These are phyloP conservation scores for Drosophila cognata DNA, from an alignment of 2,888 invertebrate genomes.

Conservation along the genomic window DNA sequence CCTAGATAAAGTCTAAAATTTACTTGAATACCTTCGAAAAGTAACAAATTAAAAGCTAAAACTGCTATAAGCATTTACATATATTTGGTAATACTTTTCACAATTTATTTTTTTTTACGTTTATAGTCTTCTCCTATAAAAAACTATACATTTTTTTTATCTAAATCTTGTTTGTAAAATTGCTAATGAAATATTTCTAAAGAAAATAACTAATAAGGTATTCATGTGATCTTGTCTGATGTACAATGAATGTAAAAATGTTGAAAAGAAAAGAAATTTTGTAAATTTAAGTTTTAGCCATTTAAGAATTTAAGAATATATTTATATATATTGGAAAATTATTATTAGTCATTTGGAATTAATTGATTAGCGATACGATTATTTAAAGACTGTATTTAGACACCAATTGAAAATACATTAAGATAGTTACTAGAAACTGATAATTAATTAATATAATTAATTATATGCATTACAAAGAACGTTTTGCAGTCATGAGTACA, in stretches of 20 bases:
- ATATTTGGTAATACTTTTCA: not conserved
- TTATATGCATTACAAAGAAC: conserved; percentile 50
- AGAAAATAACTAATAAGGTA: not conserved
- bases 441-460: conserved; percentile 37
- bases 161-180: not conserved
- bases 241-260: conserved; percentile 35
- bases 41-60: not conserved
- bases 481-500: conserved; percentile 53
- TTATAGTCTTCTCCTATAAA: not conserved
- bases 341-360: conserved; percentile 32
- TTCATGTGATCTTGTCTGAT: conserved; percentile 18
- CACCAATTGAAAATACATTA: conserved; percentile 63
- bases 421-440: conserved; percentile 49
- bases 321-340: conserved; percentile 9
- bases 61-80: too few relatives aligned
- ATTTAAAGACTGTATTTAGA: conserved; percentile 43
- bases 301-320: conserved; percentile 17
- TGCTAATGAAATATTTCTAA: not conserved
- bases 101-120: not conserved
- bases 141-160: not conserved
- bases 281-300: conserved; percentile 13
- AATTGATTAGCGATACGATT: conserved; percentile 37
- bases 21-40: not conserved
- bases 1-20: not conserved
- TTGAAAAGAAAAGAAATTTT: not conserved